These are phyloP conservation scores for Cariama cristata DNA, from an alignment of 2,113 vertebrate species.

Conservation along the genomic window DNA sequence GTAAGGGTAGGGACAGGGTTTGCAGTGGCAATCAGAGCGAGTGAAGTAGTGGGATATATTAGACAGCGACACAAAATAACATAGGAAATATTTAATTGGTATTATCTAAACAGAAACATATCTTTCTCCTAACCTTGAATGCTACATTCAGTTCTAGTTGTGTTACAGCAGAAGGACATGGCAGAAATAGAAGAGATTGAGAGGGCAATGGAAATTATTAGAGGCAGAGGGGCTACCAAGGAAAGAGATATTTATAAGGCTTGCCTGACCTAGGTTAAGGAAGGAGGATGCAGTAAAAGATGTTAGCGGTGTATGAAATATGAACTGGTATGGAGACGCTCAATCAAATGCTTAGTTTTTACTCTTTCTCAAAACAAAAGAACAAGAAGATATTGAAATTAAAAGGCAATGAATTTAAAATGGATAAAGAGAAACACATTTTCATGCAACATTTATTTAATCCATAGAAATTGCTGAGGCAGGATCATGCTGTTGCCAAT, in stretches of 20 bases:
- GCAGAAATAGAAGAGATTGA: not conserved
- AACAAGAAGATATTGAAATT: slow-evolving; percentile 6
- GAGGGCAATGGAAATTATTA: not conserved
- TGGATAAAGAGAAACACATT: not conserved
- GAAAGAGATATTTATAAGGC: not conserved
- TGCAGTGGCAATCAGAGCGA: not conserved
- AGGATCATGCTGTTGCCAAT: not conserved
- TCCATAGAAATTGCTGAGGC: slow-evolving; percentile 4
- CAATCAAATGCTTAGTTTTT: not conserved
- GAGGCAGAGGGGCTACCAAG: not conserved
- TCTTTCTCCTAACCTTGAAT: not conserved
- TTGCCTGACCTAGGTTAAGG: not conserved
- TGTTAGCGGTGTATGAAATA: not conserved
- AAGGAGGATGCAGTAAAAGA: not conserved
- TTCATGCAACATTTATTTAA: slow-evolving; percentile 14
- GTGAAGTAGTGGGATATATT: not conserved
- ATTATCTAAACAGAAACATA: not conserved
- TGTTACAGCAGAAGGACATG: not conserved
- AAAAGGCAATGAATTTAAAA: slow-evolving; percentile 13
- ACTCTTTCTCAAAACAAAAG: not conserved
- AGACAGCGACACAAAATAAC: not conserved
- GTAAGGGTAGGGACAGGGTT: not conserved
- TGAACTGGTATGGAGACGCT: not conserved
- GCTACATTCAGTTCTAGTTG: not conserved
- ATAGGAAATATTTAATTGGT: not conserved